phyloP scores from a whole-genome alignment of 2,797 vertebrate genomes.

The Capromys pilorides region DNA sequence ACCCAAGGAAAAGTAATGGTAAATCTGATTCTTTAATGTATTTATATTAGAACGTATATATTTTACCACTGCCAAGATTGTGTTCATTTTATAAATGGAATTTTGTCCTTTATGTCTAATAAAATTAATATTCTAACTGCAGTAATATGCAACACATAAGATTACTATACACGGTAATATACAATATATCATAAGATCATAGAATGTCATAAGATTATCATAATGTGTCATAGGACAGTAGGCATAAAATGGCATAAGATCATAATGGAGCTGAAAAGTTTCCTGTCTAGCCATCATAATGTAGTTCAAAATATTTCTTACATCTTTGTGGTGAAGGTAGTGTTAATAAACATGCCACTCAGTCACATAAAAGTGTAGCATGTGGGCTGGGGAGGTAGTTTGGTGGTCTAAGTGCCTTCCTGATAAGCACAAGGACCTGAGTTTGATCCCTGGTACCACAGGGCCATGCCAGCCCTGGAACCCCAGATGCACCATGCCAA shows the following conservation, averaged over 20 bases:
- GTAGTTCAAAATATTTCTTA: background rate
- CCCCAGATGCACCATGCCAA: too few relatives aligned
- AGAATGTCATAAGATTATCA: background rate
- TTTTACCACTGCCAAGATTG: constrained; percentile 9
- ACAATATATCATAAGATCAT: background rate
- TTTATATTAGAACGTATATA: background rate
- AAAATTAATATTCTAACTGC: background rate
- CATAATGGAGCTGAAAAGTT: background rate
- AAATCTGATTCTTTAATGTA: background rate
- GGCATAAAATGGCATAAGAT: background rate
- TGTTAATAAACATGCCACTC: background rate
- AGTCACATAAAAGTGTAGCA: background rate
- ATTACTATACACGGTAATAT: background rate
- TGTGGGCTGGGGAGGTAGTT: background rate
- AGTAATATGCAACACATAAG: background rate
- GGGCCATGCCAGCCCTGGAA: too few relatives aligned
- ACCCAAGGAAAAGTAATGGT: background rate
- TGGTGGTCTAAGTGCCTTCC: too few relatives aligned
- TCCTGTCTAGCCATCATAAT: background rate
- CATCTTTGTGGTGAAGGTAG: background rate
- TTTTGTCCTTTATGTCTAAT: background rate
- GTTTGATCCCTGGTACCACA: too few relatives aligned
- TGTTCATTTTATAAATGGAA: background rate
- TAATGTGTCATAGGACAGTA: background rate
- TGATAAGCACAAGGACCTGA: too few relatives aligned